Base-by-base conservation (phyloP, 2,113 vertebrate species). In the Ariopsis seemanni region DNA sequence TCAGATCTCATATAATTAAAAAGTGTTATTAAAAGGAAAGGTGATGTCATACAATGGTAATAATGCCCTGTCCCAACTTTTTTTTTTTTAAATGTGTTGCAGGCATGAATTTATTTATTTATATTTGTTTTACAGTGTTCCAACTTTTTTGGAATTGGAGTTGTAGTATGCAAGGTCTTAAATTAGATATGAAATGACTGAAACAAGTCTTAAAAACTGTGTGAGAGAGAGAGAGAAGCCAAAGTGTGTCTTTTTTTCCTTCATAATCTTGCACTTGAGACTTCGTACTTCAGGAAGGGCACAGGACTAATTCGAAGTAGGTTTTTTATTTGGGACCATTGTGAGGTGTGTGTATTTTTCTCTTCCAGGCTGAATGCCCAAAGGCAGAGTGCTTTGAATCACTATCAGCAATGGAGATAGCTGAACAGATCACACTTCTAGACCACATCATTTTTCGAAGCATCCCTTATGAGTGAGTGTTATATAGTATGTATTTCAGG, bases 401-500 rank as follows among this genome's bases (percentile, higher is more conserved):
- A 2, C 89, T 97, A 88, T 97, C 97, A 0, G 96, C 96, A 75
- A 97, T 97, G 96, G 96, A 97, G 91, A 92, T 97, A 89, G 97
- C 97, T 0, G 97, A 97, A 89, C 97, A 97, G 92, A 96, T 97
- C 92, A 97, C 96, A 8, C 95, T 97, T 55, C 92, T 97, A 85
- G 97, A 97, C 91, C 96, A 97, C 58, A 34, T 97, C 5, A 89
- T 97, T 83, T 97, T 97, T 94, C 94, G 97, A 91, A 97, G 96
- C 93, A 97, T 97, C 89, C 96, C 97, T 10, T 97, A 97, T 0
- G 96, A 97, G 97, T 97, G 92, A 96, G 96, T 96, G 86, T 6
- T 48, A 50, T 27, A 22, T n/a, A 83, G 22, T 50, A 18, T 52
- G 12, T 52, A 52, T 77, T 52, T 77, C 10, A 10, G 52, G 50